Evolutionary conservation across 2,113 vertebrate species (phyloP), one percentile per base, ranked within the genome.

Genomic region (Atherinomorus stipes): DNA sequence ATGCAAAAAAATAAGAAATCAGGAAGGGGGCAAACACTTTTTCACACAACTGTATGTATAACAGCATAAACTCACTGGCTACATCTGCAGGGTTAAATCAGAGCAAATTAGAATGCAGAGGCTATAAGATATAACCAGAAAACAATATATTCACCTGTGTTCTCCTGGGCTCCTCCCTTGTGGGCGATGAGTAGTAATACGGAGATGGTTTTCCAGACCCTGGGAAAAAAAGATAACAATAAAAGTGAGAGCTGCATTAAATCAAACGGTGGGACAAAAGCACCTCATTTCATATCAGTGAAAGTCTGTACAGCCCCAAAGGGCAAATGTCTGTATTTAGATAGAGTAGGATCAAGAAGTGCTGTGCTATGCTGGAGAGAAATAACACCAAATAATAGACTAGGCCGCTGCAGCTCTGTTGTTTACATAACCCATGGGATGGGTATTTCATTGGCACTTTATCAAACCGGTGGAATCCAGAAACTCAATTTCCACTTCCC

Each of bases 171-270:
- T 97, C 97, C 58, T 98, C 97, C 94, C 96, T 95, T 76, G 95
- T 95, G 84, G 97, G 97, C 66, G 98, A 99, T 58, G 97, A 94
- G 76, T 99, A 99, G 91, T 97, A 98, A 94, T 96, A 97, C n/a
- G 96, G 94, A 74, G 97, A 96, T 31, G 95, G 93, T 89, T 99
- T 98, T 88, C 94, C 96, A 90, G 97, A 99, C 88, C 97, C 98
- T 99, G 91, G 21, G 69, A 77, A 34, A 69, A 57, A 59, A 50
- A 50, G 7, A 44, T 0, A 50, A 57, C 16, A 25, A 62, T 21
- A 60, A 34, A 50, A 53, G 71, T 52, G 31, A 74, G 4, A 38
- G 4, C 45, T 51, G 45, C 4, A 22, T 25, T 57, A 52, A 40
- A 86, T 52, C 9, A 62, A 56, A 70, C 40, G 16, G 12, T 22